Percentiles rank a stretch among this genome's conserved stretches.
Conservation (phyloP, 1,140 invertebrate species). For the Bradysia coprophila region DNA sequence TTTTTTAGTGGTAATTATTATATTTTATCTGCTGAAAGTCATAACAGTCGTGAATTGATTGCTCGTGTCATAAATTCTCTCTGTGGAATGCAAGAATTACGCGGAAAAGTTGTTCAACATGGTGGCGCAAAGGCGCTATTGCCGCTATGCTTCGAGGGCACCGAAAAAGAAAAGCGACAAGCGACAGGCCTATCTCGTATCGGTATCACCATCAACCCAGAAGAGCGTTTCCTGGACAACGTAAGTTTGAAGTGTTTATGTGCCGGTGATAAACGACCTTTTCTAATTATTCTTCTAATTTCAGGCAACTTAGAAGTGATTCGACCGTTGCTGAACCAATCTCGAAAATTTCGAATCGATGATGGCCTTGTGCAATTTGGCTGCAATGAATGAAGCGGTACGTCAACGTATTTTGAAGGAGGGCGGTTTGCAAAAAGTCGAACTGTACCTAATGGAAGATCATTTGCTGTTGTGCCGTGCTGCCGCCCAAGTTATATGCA, state of each 20-base stretch:
- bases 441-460: slow-evolving; percentile 87
- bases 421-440: slow-evolving; percentile 67
- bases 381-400: slow-evolving; percentile 62
- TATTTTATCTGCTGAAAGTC: too few species aligned
- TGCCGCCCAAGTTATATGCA: slow-evolving; percentile 78
- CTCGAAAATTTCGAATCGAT: slow-evolving; percentile 97
- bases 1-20: too few species aligned
- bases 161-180: slow-evolving; percentile 76
- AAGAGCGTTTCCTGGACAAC: slow-evolving; percentile 92
- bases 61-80: slow-evolving; percentile 79
- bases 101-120: slow-evolving; percentile 87
- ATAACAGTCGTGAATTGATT: slow-evolving; percentile 80
- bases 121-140: slow-evolving; percentile 76
- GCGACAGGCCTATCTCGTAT: slow-evolving; percentile 91
- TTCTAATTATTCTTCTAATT: too few species aligned
- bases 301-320: slow-evolving; percentile 80
- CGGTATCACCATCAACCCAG: slow-evolving; percentile 93
- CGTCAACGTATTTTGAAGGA: slow-evolving; percentile 76
- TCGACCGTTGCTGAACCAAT: slow-evolving; percentile 66
- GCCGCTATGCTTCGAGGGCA: slow-evolving; percentile 59
- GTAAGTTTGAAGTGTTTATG: too few species aligned
- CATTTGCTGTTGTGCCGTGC: slow-evolving; percentile 76
- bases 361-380: slow-evolving; percentile 90
- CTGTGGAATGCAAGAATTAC: slow-evolving; percentile 58
- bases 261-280: too few species aligned